phyloP scores from a whole-genome alignment of 2,888 invertebrate genomes.

The Zygaena filipendulae region DNA sequence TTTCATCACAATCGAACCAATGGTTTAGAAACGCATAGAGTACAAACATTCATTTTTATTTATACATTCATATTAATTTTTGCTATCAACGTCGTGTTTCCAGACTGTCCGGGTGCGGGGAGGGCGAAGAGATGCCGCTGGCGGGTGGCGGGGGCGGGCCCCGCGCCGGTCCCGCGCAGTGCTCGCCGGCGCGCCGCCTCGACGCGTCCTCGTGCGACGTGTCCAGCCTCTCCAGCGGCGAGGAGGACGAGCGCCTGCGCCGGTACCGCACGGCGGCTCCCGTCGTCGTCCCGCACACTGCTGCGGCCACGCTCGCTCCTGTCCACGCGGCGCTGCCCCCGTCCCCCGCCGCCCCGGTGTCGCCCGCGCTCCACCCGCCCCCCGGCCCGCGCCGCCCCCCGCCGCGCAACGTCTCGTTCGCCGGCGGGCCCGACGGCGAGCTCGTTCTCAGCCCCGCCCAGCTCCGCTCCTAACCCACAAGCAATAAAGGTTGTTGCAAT shows the following conservation, averaged over 20 bases:
- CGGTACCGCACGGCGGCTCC: conserved; percentile 43
- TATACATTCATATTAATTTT: too few species aligned
- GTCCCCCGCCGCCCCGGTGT: conserved; percentile 11
- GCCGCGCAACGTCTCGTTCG: conserved; percentile 61
- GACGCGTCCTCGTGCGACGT: conserved; percentile 61
- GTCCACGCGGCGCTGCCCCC: conserved; percentile 14
- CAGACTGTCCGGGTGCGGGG: conserved; percentile 58
- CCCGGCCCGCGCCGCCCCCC: conserved; percentile 32
- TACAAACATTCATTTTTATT: too few species aligned
- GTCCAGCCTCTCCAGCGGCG: conserved; percentile 61
- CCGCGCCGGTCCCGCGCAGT: conserved; percentile 53
- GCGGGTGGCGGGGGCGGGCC: conserved; percentile 33
- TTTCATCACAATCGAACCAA: too few species aligned
- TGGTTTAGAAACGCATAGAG: too few species aligned
- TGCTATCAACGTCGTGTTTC: too few species aligned
- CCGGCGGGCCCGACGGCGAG: conserved; percentile 62
- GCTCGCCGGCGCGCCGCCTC: conserved; percentile 56
- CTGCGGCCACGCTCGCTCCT: neutral
- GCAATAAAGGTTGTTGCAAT: conserved; percentile 45
- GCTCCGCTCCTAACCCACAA: conserved; percentile 63
- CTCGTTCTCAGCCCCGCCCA: conserved; percentile 74
- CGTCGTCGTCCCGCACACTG: conserved; percentile 1
- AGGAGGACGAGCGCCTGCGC: conserved; percentile 61
- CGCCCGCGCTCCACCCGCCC: conserved; percentile 18
- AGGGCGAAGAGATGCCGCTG: conserved; percentile 60